Conservation (phyloP, 1,140 invertebrate species). For the Heliconius nattereri region DNA sequence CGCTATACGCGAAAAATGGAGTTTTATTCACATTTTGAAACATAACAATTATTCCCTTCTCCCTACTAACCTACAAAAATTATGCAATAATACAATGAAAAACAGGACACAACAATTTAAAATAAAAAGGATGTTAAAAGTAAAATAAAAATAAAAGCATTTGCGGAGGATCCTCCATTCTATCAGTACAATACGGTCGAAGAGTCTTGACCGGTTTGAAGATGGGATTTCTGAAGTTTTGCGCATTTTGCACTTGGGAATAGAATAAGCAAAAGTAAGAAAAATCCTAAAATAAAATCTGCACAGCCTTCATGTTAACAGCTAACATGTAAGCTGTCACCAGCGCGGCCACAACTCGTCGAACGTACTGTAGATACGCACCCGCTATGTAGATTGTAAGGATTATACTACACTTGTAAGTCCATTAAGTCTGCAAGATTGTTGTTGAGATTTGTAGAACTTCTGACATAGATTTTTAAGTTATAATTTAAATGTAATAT, state of each 20-base stretch:
- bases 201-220: no score
- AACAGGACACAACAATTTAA: not conserved
- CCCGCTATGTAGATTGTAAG: not conserved
- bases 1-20: no score
- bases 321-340: no score
- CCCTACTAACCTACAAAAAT: not conserved
- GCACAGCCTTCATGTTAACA: no score
- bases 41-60: not conserved
- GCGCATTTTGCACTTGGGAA: no score
- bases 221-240: no score
- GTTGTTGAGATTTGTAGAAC: not conserved
- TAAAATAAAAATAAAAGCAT: constrained; percentile 5
- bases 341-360: no score
- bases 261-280: no score
- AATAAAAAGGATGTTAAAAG: constrained; percentile 3
- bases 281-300: no score
- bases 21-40: no score
- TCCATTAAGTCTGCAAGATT: constrained; percentile 7
- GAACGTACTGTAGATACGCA: not conserved
- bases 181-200: not conserved
- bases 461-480: not conserved
- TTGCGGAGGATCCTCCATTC: not conserved
- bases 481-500: not conserved
- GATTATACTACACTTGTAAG: not conserved
- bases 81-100: not conserved